Base-by-base conservation (phyloP, 2,797 vertebrate species). In the Acrocephalus scirpaceus region DNA sequence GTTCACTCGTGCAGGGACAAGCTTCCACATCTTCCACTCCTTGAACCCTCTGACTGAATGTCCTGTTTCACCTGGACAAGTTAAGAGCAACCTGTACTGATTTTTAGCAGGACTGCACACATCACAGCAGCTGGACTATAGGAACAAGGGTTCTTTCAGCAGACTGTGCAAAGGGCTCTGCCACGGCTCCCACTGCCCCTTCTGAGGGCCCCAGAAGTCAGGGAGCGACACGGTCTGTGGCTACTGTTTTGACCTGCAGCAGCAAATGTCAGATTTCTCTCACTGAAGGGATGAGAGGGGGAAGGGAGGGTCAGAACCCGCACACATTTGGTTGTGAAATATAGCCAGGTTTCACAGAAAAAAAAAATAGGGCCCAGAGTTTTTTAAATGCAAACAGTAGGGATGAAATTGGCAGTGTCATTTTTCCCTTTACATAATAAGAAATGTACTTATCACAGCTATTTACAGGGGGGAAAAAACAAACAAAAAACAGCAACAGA, bases 361-460 rank as follows among this genome's bases (percentile, higher is more conserved):
- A 79, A 86, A 51, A 72, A 62, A 79, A 66, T 3, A 50, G 36
- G 6, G 40, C 5, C 5, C 36, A 80, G n/a, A 73, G 51, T 15
- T 79, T 70, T 89, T 65, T 3, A 56, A 90, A 86, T 7, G 4
- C 10, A 38, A 85, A 89, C n/a, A 40, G 13, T 23, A 58, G 5
- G 26, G 34, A 85, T 45, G 10, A 85, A 89, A 87, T 23, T 53
- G 26, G 65, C 72, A 76, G n/a, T 34, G 54, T 71, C 30, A 26
- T 38, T 88, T 71, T 90, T 4, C 30, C 61, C 54, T 69, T 50
- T 45, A 80, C 26, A 88, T 50, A 75, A 86, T 91, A 96, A 89
- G 22, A 18, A 45, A 60, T 4, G 27, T 58, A 86, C 76, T 84
- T 95, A 80, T 42, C 57, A 67, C 36, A 95, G 51, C 51, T 36